A percentile compares a stretch with the other conserved stretches of the same genome.
phyloP scores from a whole-genome alignment of 2,113 vertebrate species.

The Lipophrys pholis region DNA sequence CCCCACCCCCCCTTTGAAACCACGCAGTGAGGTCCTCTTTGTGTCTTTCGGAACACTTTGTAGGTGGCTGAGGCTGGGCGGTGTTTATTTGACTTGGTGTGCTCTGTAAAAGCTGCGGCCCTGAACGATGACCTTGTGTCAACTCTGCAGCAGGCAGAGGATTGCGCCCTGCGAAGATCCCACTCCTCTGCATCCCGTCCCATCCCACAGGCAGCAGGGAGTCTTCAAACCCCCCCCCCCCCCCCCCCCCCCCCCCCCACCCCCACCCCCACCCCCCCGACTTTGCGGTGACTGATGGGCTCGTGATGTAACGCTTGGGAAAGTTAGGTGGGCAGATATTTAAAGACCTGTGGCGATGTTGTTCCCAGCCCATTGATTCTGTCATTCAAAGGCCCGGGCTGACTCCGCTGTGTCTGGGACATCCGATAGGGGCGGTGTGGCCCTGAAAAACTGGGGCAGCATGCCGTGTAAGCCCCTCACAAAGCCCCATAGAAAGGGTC shows the following conservation, averaged over 20 bases:
- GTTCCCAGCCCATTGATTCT: conserved; percentile 84
- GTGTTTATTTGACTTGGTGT: conserved; percentile 80
- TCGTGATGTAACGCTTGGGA: conserved; percentile 83
- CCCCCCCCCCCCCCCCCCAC: not conserved
- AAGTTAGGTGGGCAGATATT: conserved; percentile 81
- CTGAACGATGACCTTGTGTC: conserved; percentile 77
- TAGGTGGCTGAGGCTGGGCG: conserved; percentile 64
- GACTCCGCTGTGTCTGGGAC: conserved; percentile 86
- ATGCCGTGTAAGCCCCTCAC: conserved; percentile 82
- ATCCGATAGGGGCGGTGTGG: conserved; percentile 83
- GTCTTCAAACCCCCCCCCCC: conserved; percentile 45
- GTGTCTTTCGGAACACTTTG: conserved; percentile 72
- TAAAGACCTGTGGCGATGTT: conserved; percentile 76
- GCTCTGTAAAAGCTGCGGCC: conserved; percentile 71
- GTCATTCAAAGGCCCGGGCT: conserved; percentile 79
- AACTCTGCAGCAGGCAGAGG: conserved; percentile 53
- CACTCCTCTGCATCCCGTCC: conserved; percentile 35
- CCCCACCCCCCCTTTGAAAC: conserved; percentile 26
- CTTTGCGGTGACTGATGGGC: conserved; percentile 49
- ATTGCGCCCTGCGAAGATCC: conserved; percentile 49
- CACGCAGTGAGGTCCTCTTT: conserved; percentile 70
- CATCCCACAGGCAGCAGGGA: conserved; percentile 35
- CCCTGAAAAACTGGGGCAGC: conserved; percentile 78
- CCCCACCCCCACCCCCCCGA: not conserved
- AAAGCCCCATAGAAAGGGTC: conserved; percentile 83